Percentiles rank a stretch among this genome's conserved stretches.
Evolutionary conservation across 2,888 invertebrate genomes (phyloP).

Genomic region (Branchipolynoe longqiensis): DNA sequence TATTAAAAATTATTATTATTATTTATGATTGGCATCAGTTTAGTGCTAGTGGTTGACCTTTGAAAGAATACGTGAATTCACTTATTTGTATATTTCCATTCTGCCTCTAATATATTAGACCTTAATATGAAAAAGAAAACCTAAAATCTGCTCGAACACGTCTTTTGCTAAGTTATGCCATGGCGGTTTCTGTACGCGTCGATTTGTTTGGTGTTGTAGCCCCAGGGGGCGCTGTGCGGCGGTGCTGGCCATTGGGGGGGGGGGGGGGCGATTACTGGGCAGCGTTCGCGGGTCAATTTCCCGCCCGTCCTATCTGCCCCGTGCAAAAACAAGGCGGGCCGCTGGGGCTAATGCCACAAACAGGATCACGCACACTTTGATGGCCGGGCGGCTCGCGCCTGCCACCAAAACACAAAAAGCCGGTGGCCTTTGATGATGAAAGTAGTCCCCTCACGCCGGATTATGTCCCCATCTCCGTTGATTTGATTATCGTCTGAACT

Average conservation of each 20-base stretch:
- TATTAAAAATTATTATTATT: no score
- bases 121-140: no score
- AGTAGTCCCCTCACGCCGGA: constrained; percentile 56
- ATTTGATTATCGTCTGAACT: constrained; percentile 55
- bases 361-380: constrained; percentile 54
- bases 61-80: no score
- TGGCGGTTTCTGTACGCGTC: no score
- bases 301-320: constrained; percentile 54
- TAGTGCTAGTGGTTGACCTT: no score
- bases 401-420: constrained; percentile 47
- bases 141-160: no score
- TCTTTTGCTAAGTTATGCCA: no score
- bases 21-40: no score
- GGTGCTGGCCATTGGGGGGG: constrained; percentile 5
- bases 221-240: background rate
- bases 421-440: constrained; percentile 55
- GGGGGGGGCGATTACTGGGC: constrained; percentile 44
- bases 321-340: constrained; percentile 35
- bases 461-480: constrained; percentile 56
- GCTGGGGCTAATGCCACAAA: constrained; percentile 49
- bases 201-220: no score
- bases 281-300: constrained; percentile 46
- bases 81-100: no score
- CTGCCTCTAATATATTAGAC: no score
- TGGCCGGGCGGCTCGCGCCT: constrained; percentile 1